Percentiles rank a stretch among this genome's conserved stretches.
phyloP scores from a whole-genome alignment of 2,113 vertebrate genomes.

The Microtus pennsylvanicus region DNA sequence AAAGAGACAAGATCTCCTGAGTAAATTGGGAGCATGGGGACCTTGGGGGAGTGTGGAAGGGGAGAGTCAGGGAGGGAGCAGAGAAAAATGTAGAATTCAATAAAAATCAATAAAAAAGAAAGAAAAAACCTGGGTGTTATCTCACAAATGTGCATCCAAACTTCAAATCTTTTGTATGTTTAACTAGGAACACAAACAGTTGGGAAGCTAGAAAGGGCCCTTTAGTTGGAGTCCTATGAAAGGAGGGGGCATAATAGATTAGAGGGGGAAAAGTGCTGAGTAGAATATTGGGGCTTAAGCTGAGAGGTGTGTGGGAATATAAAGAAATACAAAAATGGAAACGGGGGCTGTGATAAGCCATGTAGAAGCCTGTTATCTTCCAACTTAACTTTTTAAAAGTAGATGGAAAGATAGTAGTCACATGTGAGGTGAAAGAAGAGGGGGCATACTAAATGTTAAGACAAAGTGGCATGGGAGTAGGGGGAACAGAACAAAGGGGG shows the following conservation, averaged over 20 bases:
- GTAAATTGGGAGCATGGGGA: too few species aligned
- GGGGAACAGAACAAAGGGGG: background rate
- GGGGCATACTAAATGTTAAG: too few species aligned
- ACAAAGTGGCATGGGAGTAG: background rate
- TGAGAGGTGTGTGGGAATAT: background rate
- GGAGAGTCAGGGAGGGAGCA: too few species aligned
- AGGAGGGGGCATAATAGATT: background rate
- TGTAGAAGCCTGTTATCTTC: background rate
- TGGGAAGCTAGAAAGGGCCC: background rate
- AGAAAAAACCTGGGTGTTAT: background rate
- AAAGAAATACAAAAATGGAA: too few species aligned
- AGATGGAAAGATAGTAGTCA: background rate
- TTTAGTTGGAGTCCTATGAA: background rate
- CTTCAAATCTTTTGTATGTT: background rate
- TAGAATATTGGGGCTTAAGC: background rate
- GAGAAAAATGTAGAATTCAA: too few species aligned
- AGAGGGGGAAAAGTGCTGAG: background rate
- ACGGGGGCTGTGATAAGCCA: background rate
- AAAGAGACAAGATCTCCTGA: too few species aligned
- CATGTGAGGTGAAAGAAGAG: background rate
- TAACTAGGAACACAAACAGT: too few species aligned
- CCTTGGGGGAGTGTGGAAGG: too few species aligned
- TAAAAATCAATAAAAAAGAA: too few species aligned
- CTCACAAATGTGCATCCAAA: background rate
- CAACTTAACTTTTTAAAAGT: background rate